Evolutionary conservation across 2,797 vertebrate species (phyloP), one percentile per base, ranked within the genome.

Genomic region (Danio choprae): DNA sequence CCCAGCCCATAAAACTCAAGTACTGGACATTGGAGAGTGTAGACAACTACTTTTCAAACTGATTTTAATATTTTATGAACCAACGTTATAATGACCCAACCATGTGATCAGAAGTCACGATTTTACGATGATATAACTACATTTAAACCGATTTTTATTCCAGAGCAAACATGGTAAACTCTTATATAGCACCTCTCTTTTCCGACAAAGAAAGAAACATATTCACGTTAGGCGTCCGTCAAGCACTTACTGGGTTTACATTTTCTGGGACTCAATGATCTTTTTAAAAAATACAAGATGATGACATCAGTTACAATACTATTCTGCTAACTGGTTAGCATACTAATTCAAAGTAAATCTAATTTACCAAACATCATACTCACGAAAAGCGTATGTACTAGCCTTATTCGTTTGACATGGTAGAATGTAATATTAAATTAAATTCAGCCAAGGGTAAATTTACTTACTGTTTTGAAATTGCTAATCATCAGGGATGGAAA

Each of bases 401-500:
- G 40, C n/a, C 43, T 48, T 40, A 11, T 59, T 29, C n/a, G 12
- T 46, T 11, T 16, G 50, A 69, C 40, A 22, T n/a, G 4, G 8
- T 5, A 29, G 22, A 12, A 46, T 38, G 18, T 36, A 11, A 38
- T 40, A 13, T 4, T 40, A 4, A 50, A 43, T 50, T 2, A 43
- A 22, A 71, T 18, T 51, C 15, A 12, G 36, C 6, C 85, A 71
- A 62, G 78, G 40, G 18, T 43, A 51, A 64, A 75, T 50, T 41
- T 40, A 44, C 74, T 38, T 55, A 56, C 63, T 12, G 59, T 58
- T 67, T 15, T 51, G 10, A 63, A 60, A 41, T 44, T 51, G 63
- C 48, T 77, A 22, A 44, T 67, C 72, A 76, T 75, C 73, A 43
- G 64, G 9, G 10, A 81, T 68, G 44, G 55, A 75, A 75, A 70